Evolutionary conservation across 2,113 vertebrate species (phyloP).

Genomic region (Sardina pilchardus): DNA sequence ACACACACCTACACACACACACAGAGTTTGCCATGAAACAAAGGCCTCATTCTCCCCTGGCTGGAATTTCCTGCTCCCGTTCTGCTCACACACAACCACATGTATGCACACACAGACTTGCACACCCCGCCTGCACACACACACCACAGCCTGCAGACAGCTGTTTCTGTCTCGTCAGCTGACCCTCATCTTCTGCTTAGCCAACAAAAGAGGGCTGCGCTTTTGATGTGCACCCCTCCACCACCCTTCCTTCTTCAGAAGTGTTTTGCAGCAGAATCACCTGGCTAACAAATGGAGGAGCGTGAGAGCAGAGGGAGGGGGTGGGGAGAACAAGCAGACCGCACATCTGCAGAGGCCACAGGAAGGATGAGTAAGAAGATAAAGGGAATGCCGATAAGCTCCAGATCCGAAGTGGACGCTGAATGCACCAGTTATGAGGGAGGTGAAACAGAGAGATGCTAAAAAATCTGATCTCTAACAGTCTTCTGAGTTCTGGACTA

Average conservation of each 20-base stretch:
- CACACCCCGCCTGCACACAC: slow-evolving; percentile 33
- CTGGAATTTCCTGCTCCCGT: slow-evolving; percentile 64
- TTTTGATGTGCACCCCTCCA: slow-evolving; percentile 44
- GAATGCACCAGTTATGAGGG: neutral
- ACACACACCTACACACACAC: slow-evolving; percentile 9
- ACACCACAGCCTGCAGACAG: slow-evolving; percentile 53
- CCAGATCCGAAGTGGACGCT: neutral
- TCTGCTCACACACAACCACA: slow-evolving; percentile 37
- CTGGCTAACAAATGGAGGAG: neutral
- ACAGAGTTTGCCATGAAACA: slow-evolving; percentile 61
- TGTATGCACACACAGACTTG: slow-evolving; percentile 30
- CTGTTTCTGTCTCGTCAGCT: slow-evolving; percentile 70
- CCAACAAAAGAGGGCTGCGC: slow-evolving; percentile 43
- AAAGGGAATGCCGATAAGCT: neutral
- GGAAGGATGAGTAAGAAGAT: neutral
- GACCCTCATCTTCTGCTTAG: slow-evolving; percentile 64
- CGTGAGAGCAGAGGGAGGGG: neutral
- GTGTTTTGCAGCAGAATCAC: neutral
- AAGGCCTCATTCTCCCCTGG: slow-evolving; percentile 60
- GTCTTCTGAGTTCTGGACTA: too few species aligned
- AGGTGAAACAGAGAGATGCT: neutral
- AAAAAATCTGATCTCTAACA: neutral
- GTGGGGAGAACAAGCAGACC: slow-evolving; percentile 14
- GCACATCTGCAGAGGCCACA: slow-evolving; percentile 31
- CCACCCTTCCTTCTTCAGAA: slow-evolving; percentile 17